phyloP scores from a whole-genome alignment of 2,113 vertebrate species.

The Nesoenas mayeri region DNA sequence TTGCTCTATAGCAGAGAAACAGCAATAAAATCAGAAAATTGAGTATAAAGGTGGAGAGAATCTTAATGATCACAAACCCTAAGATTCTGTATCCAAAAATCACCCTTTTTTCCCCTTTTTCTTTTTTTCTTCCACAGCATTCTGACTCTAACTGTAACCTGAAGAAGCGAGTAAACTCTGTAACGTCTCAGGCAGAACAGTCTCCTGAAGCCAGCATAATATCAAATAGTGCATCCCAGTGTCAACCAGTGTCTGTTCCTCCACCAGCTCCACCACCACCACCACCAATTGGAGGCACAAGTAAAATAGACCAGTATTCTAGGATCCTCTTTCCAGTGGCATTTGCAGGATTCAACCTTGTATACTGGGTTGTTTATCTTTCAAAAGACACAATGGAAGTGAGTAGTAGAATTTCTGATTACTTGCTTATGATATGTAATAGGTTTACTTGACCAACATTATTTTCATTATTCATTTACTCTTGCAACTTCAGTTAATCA shows the following conservation, averaged over 20 bases:
- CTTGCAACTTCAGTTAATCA: not conserved
- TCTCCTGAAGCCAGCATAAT: constrained; percentile 73
- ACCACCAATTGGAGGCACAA: constrained; percentile 81
- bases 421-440: not conserved
- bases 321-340: constrained; percentile 94
- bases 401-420: constrained; percentile 69
- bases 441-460: not conserved
- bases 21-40: not conserved
- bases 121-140: constrained; percentile 51
- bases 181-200: constrained; percentile 73
- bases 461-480: not conserved
- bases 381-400: constrained; percentile 96
- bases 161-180: constrained; percentile 89
- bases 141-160: constrained; percentile 84
- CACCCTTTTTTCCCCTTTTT: not conserved
- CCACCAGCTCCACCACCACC: constrained; percentile 70
- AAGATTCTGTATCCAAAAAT: not conserved
- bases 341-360: constrained; percentile 94
- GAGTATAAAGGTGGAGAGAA: not conserved
- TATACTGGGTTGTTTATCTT: constrained; percentile 97
- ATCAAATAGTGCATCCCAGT: constrained; percentile 65
- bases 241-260: constrained; percentile 56
- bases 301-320: constrained; percentile 96
- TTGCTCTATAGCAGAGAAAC: not conserved
- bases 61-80: not conserved